Percentiles rank a stretch among this genome's conserved stretches.
Conservation (phyloP, 2,797 vertebrate genomes). For the Acanthurus leucopareius region DNA sequence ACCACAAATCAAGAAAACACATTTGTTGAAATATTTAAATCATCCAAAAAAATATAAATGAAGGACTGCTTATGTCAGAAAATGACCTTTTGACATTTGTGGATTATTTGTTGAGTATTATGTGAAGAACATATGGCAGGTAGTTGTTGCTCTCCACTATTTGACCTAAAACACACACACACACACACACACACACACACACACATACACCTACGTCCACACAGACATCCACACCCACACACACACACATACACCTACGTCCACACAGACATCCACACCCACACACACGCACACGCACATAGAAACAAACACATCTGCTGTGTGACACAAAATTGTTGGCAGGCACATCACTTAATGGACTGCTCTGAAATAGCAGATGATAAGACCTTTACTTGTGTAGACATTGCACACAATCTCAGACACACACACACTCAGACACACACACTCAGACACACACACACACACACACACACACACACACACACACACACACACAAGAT, state of each 20-base stretch:
- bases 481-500: background rate
- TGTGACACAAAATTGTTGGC: background rate
- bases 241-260: too few relatives aligned
- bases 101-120: background rate
- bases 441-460: too few relatives aligned
- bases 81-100: background rate
- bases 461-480: too few relatives aligned
- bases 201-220: too few relatives aligned
- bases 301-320: background rate
- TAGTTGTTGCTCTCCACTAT: background rate
- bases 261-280: too few relatives aligned
- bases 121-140: background rate
- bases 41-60: background rate
- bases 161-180: background rate
- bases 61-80: background rate
- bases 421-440: too few relatives aligned
- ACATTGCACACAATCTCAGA: background rate
- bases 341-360: background rate
- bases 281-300: background rate
- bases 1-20: constrained; percentile 17
- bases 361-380: background rate
- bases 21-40: constrained; percentile 20
- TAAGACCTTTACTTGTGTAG: background rate
- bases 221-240: too few relatives aligned
- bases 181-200: background rate